phyloP scores from a whole-genome alignment of 2,888 invertebrate species.

The Mesopsocus fuscifrons region DNA sequence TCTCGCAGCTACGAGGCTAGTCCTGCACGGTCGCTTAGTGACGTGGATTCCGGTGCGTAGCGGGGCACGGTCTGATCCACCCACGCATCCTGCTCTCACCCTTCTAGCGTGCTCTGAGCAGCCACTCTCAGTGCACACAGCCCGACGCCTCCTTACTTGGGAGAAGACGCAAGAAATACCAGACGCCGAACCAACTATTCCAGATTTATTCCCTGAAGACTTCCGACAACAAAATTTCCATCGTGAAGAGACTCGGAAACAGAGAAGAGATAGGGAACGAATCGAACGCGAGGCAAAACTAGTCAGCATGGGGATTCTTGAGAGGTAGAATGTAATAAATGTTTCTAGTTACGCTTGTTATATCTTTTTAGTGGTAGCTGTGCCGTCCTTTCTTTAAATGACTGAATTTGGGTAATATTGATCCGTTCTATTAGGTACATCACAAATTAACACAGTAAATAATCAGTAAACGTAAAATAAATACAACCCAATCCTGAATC shows the following conservation, averaged over 20 bases:
- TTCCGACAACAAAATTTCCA: slow-evolving; percentile 9
- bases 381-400: too few species aligned
- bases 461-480: too few species aligned
- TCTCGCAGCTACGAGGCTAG: slow-evolving; percentile 62
- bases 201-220: slow-evolving; percentile 19
- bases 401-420: too few species aligned
- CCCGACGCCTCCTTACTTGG: slow-evolving; percentile 70
- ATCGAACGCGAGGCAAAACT: too few species aligned
- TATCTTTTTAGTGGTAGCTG: too few species aligned
- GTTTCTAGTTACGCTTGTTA: too few species aligned
- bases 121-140: slow-evolving; percentile 55
- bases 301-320: too few species aligned
- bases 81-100: slow-evolving; percentile 56
- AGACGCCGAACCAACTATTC: slow-evolving; percentile 21
- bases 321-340: too few species aligned
- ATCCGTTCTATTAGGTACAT: too few species aligned
- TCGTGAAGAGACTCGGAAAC: slow-evolving; percentile 18
- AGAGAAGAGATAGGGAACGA: background rate
- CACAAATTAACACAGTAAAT: too few species aligned
- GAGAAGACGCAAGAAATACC: slow-evolving; percentile 41
- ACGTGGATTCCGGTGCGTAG: slow-evolving; percentile 94
- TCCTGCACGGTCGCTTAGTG: slow-evolving; percentile 60
- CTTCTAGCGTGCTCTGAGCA: slow-evolving; percentile 81
- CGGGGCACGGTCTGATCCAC: too few species aligned
- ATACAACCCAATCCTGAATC: too few species aligned